Conservation (phyloP, 2,113 vertebrate species). For the Engystomops pustulosus region DNA sequence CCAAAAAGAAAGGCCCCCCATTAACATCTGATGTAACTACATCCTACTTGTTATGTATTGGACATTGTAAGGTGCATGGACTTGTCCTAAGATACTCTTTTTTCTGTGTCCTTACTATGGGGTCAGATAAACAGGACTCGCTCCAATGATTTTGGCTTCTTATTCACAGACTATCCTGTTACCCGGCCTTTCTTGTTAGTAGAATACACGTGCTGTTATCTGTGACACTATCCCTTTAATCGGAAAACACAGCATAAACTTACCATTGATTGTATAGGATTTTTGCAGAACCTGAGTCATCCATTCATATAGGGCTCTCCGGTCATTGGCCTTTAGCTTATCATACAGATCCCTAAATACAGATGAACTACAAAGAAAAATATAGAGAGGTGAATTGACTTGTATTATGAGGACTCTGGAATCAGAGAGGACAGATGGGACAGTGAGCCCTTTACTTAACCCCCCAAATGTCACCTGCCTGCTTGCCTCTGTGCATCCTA, state of each 20-base stretch:
- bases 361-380: conserved; percentile 69
- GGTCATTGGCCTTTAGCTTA: conserved; percentile 71
- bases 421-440: too few species aligned
- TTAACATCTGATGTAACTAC: background rate
- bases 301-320: conserved; percentile 76
- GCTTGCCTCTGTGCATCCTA: too few species aligned
- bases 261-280: conserved; percentile 67
- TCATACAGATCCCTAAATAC: conserved; percentile 81
- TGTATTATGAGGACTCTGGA: too few species aligned
- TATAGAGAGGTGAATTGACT: too few species aligned
- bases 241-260: conserved; percentile 30
- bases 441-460: too few species aligned
- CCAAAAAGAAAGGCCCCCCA: too few species aligned
- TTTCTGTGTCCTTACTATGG: background rate
- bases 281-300: conserved; percentile 72
- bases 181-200: background rate
- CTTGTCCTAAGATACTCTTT: background rate
- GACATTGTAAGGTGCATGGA: background rate
- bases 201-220: background rate
- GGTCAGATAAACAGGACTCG: background rate
- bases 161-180: conserved; percentile 24
- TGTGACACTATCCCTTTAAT: too few species aligned
- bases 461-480: too few species aligned
- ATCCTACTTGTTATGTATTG: background rate
- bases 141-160: background rate